Conservation (phyloP, 2,888 invertebrate genomes). For the Caenorhabditis sinica region DNA sequence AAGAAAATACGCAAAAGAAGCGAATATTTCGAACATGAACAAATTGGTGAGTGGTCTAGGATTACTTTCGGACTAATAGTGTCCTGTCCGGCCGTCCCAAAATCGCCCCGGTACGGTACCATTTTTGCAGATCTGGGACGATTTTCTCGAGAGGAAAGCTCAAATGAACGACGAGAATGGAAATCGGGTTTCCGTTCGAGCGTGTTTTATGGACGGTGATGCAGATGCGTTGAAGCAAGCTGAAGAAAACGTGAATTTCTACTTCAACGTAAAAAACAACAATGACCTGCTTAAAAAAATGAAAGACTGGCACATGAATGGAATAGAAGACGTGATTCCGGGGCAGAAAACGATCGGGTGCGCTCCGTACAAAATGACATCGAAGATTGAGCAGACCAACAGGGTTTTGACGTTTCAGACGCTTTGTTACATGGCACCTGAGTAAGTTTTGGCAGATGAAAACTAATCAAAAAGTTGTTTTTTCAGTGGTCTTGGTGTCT, state of each 20-base stretch:
- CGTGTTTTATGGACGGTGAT: neutral
- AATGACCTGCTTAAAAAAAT: neutral
- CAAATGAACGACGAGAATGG: neutral
- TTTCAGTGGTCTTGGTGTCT: neutral
- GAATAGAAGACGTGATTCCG: neutral
- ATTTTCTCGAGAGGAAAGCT: neutral
- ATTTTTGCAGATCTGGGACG: slow-evolving; percentile 1
- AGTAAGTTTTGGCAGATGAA: neutral
- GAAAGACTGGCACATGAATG: neutral
- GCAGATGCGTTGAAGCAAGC: neutral
- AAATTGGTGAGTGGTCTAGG: neutral
- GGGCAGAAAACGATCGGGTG: neutral
- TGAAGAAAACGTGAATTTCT: neutral
- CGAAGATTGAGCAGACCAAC: neutral
- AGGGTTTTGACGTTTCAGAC: too few relatives aligned
- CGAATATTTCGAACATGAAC: neutral
- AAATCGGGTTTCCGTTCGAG: neutral
- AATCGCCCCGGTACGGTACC: neutral
- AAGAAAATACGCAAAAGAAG: neutral
- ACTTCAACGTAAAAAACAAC: neutral
- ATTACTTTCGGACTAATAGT: neutral
- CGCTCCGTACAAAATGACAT: neutral
- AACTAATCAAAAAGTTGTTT: neutral
- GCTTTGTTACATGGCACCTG: neutral
- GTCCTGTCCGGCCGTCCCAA: neutral